Base-by-base conservation (phyloP, 1,140 invertebrate genomes). In the Orussus abietinus region DNA sequence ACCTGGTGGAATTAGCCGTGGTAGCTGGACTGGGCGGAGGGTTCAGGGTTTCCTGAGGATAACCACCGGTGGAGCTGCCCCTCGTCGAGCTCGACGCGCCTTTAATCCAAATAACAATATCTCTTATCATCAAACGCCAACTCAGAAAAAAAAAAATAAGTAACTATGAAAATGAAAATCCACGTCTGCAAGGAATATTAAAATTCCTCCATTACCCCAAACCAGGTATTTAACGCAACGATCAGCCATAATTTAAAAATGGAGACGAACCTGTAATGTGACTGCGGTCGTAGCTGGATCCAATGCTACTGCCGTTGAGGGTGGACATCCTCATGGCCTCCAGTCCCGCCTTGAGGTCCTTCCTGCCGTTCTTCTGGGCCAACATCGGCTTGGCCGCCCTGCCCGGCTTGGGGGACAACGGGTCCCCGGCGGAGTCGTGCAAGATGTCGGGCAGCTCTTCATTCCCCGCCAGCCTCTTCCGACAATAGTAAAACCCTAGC, bases 11-110 rank as follows among this genome's bases (percentile, higher is more conserved):
- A 43, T 75, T 78, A 5, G 78, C 80, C 5, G 83, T 82, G 1
- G 86, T 88, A 0, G 88, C 86, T 1, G 92, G 92, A 67, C 85
- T 89, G 1, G 92, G 92, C 3, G 92, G 92, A 22, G 92, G 92
- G 70, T 95, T 93, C 14, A 90, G 70, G 1, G 86, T 88, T 58
- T 89, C 87, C 38, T 83, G 77, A 1, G 89, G 89, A 69, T 91
- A 92, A 39, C 79, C 72, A 13, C 65, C 63, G 1, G 66, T 57
- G 3, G 72, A 64, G 42, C 67, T 77, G 3, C 76, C 79, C 46
- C 80, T 77, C 0, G 85, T 88, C 12, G 82, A 85, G 57, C 85
- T 88, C 1, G 87, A 90, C 1, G 88, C 85, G 13, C 87, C 88
- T 72, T 11, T 29, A 31, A 14, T 35, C 4, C 11, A 35, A 35